These are phyloP conservation scores for Crypturellus undulatus DNA, from an alignment of 2,113 vertebrate species.

Conservation along the genomic window DNA sequence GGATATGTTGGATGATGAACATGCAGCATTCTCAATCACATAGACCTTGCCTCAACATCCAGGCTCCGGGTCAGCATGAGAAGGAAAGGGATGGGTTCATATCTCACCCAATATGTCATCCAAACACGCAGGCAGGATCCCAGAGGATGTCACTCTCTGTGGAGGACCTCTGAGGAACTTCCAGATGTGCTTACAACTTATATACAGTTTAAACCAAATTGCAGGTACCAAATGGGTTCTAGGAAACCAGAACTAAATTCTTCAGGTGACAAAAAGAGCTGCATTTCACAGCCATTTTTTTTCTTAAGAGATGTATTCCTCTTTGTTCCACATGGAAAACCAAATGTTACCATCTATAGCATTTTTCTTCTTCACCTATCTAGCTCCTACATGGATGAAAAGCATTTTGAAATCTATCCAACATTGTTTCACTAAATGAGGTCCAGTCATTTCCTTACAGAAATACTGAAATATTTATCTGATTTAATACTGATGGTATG, in stretches of 20 bases:
- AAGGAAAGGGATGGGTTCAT: neutral
- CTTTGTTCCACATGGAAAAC: neutral
- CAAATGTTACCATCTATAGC: neutral
- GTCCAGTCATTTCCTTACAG: neutral
- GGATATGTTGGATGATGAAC: neutral
- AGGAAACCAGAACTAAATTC: neutral
- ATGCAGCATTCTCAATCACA: neutral
- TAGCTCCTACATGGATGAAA: neutral
- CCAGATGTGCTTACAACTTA: neutral
- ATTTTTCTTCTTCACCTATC: neutral
- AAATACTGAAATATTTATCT: slow-evolving; percentile 16
- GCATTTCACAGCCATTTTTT: neutral
- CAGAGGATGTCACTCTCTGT: fast-evolving
- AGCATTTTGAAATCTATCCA: slow-evolving; percentile 4
- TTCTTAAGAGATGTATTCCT: neutral
- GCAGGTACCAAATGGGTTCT: neutral
- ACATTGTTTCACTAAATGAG: neutral
- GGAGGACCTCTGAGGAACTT: neutral
- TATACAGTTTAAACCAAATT: neutral
- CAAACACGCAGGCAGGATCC: neutral
- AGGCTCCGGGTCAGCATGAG: neutral
- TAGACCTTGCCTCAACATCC: neutral
- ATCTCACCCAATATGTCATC: neutral
- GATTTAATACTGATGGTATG: neutral
- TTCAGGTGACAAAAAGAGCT: neutral